Evolutionary conservation across 2,888 invertebrate species (phyloP).

Genomic region (Hanleya hanleyi): DNA sequence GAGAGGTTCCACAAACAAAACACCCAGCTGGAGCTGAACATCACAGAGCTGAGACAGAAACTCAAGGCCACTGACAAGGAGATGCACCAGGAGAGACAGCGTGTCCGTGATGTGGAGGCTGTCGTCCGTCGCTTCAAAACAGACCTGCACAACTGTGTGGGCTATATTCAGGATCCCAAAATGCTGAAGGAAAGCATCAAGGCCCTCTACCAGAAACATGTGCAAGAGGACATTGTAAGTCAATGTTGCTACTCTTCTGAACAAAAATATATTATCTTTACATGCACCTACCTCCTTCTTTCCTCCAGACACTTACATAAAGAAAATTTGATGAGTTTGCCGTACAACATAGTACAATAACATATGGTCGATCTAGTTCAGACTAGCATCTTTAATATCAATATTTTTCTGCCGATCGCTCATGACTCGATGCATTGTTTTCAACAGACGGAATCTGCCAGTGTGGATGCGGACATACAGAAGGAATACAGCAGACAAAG

Average conservation of each 20-base stretch:
- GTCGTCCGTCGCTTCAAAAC: conserved; percentile 84
- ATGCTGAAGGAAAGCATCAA: conserved; percentile 77
- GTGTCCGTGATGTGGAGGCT: conserved; percentile 72
- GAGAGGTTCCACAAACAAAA: conserved; percentile 86
- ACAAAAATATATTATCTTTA: too few relatives aligned
- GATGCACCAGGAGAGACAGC: conserved; percentile 78
- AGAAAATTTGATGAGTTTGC: too few relatives aligned
- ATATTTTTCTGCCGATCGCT: too few relatives aligned
- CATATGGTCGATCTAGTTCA: too few relatives aligned
- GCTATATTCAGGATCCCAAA: conserved; percentile 84
- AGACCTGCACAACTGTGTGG: conserved; percentile 87
- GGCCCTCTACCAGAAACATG: conserved; percentile 74
- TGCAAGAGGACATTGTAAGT: conserved; percentile 74
- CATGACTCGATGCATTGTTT: too few relatives aligned
- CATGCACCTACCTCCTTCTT: too few relatives aligned
- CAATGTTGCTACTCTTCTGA: too few relatives aligned
- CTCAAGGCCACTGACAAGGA: conserved; percentile 83
- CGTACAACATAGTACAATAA: too few relatives aligned
- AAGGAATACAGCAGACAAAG: conserved; percentile 81
- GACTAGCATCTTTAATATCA: too few relatives aligned
- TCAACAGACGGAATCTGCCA: conserved; percentile 68
- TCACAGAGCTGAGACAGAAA: conserved; percentile 86
- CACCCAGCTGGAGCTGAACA: conserved; percentile 82
- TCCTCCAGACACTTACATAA: too few relatives aligned
- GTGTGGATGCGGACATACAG: conserved; percentile 74